Evolutionary conservation across 2,888 invertebrate species (phyloP).

Genomic region (Eilema caniola): DNA sequence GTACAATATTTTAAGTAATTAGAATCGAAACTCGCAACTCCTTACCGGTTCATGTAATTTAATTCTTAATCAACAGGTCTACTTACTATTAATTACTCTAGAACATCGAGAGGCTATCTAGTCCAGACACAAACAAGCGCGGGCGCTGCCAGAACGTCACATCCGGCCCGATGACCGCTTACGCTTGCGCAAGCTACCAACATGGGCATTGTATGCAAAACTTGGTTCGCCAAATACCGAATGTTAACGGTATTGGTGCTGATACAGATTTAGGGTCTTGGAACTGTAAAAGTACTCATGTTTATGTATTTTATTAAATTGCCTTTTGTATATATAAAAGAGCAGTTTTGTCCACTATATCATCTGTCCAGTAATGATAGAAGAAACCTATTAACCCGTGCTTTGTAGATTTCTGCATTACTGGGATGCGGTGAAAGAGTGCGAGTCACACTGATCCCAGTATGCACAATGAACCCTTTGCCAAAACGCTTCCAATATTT

Average conservation of each 20-base stretch:
- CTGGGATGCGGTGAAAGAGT: no score
- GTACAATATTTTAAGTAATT: no score
- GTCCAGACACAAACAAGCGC: slow-evolving; percentile 67
- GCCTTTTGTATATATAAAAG: neutral
- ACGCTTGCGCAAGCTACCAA: slow-evolving; percentile 77
- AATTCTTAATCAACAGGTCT: slow-evolving; percentile 1
- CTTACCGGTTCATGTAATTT: neutral
- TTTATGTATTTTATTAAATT: slow-evolving; percentile 7
- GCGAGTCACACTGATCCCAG: neutral
- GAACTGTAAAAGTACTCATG: neutral
- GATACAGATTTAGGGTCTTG: slow-evolving; percentile 39
- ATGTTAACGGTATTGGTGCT: slow-evolving; percentile 63
- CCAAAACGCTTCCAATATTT: neutral
- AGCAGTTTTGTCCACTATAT: neutral
- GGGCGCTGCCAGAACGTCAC: slow-evolving; percentile 70
- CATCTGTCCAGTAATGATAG: neutral
- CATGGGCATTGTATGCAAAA: slow-evolving; percentile 86
- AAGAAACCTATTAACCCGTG: no score
- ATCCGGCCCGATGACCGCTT: slow-evolving; percentile 79
- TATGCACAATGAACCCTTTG: neutral
- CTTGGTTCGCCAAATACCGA: slow-evolving; percentile 75
- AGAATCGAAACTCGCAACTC: neutral
- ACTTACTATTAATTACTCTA: slow-evolving; percentile 29
- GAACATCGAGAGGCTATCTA: slow-evolving; percentile 54
- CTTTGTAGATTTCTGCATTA: no score